Evolutionary conservation across 2,888 invertebrate genomes (phyloP).

Genomic region (Eledona agricola): DNA sequence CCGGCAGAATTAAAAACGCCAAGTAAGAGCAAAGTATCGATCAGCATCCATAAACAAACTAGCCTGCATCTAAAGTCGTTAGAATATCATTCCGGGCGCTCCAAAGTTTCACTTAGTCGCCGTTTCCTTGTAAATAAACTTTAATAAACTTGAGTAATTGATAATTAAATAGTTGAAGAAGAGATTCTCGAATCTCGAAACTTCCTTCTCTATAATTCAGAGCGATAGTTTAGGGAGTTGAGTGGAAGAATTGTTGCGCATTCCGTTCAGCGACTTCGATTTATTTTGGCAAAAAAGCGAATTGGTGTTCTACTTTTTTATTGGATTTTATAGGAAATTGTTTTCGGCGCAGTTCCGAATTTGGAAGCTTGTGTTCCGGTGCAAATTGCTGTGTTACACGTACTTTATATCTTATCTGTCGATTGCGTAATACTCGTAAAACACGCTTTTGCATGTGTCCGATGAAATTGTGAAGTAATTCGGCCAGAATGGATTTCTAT

Average conservation of each 20-base stretch:
- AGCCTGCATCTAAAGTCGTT: no score
- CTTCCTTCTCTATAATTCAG: constrained; percentile 44
- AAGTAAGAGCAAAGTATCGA: no score
- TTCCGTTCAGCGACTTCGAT: constrained; percentile 40
- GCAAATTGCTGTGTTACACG: constrained; percentile 30
- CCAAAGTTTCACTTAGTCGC: constrained; percentile 30
- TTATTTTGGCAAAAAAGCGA: constrained; percentile 35
- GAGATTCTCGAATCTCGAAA: constrained; percentile 35
- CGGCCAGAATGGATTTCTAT: no score
- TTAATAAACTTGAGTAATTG: constrained; percentile 45
- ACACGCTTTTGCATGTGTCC: constrained; percentile 22
- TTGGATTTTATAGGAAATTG: no score
- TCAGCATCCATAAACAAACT: no score
- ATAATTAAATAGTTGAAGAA: constrained; percentile 44
- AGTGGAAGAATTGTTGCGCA: constrained; percentile 33
- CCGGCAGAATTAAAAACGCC: no score
- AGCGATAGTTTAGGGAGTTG: constrained; percentile 39
- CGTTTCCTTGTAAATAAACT: constrained; percentile 41
- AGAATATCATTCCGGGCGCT: constrained; percentile 31
- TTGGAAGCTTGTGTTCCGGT: no score
- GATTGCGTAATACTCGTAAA: constrained; percentile 20
- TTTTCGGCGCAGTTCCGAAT: no score
- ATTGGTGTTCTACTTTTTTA: no score
- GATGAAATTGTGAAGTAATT: constrained; percentile 26
- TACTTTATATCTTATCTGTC: constrained; percentile 31